Evolutionary conservation across 1,140 invertebrate genomes (phyloP), one percentile per base, ranked within the genome.

Genomic region (Meteorus sp.): DNA sequence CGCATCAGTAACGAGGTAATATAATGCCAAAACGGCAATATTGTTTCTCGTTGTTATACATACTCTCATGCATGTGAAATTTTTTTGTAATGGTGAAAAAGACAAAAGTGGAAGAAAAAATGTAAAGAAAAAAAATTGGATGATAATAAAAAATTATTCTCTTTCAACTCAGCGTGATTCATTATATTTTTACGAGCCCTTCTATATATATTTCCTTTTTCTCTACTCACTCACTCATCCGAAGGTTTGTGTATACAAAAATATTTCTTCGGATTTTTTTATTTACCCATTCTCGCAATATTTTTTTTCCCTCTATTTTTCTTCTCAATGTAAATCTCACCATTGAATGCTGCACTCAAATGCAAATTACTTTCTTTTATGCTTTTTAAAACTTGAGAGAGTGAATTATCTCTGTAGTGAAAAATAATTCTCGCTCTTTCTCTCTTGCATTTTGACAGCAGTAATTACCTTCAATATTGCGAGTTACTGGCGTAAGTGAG

Each of bases 11-110:
- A 35, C 43, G 25, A 25, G 41, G 64, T 48, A 66, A 64, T n/a
- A n/a, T 68, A 68, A 68, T 61, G 56, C 31, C 63, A 61, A 64
- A 66, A 64, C 47, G 44, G 59, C 57, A 60, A 64, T 66, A 66
- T 64, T 66, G 58, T 67, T 67, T 61, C 37, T 37, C 9, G 13
- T 54, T 45, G 25, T 25, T 44, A 27, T 25, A 33, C 9, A 47
- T 17, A 52, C 6, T 37, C 13, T 25, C 4, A 13, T 2, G 31
- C 35, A n/a, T 39, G 8, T 7, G 11, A n/a, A 39, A 8, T 39
- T 13, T 39, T n/a, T n/a, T n/a, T n/a, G n/a, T n/a, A n/a, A n/a
- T n/a, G n/a, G n/a, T n/a, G n/a, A n/a, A n/a, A n/a, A n/a, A n/a
- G n/a, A n/a, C n/a, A n/a, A n/a, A n/a, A n/a, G n/a, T n/a, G n/a